A percentile compares a stretch with the other conserved stretches of the same genome.
Evolutionary conservation across 2,797 vertebrate species (phyloP).

Genomic region (Hippocampus kuda): DNA sequence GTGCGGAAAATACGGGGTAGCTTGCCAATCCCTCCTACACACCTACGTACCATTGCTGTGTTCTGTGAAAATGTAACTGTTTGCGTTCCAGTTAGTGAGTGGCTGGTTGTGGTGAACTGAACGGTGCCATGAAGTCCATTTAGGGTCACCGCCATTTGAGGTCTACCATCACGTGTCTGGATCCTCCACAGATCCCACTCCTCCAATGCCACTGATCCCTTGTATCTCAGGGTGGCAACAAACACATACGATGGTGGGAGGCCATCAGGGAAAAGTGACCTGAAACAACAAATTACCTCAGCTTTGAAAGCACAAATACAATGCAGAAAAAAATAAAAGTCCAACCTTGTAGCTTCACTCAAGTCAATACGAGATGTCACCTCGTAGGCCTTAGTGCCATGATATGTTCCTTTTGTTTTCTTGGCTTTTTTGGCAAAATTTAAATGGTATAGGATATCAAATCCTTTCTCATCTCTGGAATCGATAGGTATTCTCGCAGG

Average conservation of each 20-base stretch:
- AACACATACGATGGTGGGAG: slow-evolving; percentile 96
- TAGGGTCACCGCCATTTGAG: slow-evolving; percentile 89
- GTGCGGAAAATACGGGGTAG: too few species aligned
- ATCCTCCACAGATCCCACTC: slow-evolving; percentile 95
- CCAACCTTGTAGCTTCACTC: slow-evolving; percentile 83
- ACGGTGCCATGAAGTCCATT: slow-evolving; percentile 77
- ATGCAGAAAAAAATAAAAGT: not conserved
- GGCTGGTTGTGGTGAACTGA: slow-evolving; percentile 84
- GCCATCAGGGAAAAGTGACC: slow-evolving; percentile 90
- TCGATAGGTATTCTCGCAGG: slow-evolving; percentile 82
- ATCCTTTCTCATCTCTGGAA: slow-evolving; percentile 91
- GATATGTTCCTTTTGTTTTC: slow-evolving; percentile 78
- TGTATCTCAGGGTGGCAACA: slow-evolving; percentile 91
- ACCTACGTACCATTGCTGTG: slow-evolving; percentile 69
- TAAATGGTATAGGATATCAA: slow-evolving; percentile 87
- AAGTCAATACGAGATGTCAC: slow-evolving; percentile 80
- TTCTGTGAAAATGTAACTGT: slow-evolving; percentile 73
- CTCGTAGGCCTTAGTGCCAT: slow-evolving; percentile 81
- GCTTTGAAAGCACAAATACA: not conserved
- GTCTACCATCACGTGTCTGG: slow-evolving; percentile 75
- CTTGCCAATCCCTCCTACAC: not conserved
- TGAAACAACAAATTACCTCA: slow-evolving; percentile 35
- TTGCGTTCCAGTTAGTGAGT: slow-evolving; percentile 72
- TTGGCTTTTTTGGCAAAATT: slow-evolving; percentile 88
- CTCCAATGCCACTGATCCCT: slow-evolving; percentile 74